A percentile compares a stretch with the other conserved stretches of the same genome.
phyloP scores from a whole-genome alignment of 2,113 vertebrate species.

The Cyanoderma ruficeps region DNA sequence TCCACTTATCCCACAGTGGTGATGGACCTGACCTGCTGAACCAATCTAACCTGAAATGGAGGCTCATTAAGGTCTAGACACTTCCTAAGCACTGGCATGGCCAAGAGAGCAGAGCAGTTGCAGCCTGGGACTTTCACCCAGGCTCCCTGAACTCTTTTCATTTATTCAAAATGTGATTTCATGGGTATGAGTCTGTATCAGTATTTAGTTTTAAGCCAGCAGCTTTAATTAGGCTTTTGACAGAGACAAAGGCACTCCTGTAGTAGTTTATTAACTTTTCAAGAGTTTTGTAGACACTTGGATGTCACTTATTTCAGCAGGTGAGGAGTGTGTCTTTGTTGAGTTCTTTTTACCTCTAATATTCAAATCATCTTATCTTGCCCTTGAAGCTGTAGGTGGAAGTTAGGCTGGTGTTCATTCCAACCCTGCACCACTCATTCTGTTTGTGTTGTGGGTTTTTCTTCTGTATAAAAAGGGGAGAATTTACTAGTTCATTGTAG shows the following conservation, averaged over 20 bases:
- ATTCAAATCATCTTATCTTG: neutral
- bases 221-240: neutral
- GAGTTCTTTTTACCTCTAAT: neutral
- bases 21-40: neutral
- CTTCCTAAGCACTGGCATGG: neutral
- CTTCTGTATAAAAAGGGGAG: neutral
- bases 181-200: neutral
- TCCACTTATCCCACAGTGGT: neutral
- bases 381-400: neutral
- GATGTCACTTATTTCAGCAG: neutral
- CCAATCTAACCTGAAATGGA: neutral
- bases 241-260: neutral
- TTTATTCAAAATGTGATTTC: neutral
- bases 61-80: neutral
- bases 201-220: neutral
- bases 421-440: fast-evolving
- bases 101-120: neutral
- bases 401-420: neutral
- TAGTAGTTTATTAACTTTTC: neutral
- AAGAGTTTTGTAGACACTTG: neutral
- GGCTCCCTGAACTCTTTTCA: neutral
- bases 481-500: neutral
- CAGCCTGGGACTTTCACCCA: neutral
- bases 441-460: neutral
- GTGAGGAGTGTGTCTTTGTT: neutral